Percentiles rank a stretch among this genome's conserved stretches.
These are phyloP conservation scores for Neopipo cinnamomea DNA, from an alignment of 2,113 vertebrate genomes.

Conservation along the genomic window DNA sequence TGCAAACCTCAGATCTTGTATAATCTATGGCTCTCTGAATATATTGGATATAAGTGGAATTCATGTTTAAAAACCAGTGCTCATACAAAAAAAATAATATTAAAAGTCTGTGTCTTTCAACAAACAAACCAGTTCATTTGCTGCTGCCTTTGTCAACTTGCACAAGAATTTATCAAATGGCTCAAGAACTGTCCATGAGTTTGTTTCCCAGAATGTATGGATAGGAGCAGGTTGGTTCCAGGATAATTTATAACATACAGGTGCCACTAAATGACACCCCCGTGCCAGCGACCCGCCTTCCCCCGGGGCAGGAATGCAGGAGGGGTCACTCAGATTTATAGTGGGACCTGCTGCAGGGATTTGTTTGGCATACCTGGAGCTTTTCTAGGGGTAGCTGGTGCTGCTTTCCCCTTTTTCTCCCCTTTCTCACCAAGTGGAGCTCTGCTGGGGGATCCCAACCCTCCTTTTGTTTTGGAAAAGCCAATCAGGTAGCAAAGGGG, in stretches of 20 bases:
- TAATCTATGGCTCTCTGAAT: not conserved
- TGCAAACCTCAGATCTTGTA: not conserved
- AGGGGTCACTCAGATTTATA: not conserved
- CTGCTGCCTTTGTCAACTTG: not conserved
- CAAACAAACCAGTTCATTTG: not conserved
- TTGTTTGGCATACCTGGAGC: not conserved
- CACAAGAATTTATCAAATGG: too few species aligned
- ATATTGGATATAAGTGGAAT: not conserved
- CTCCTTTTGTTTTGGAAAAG: slow-evolving; percentile 23
- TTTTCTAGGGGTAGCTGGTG: not conserved
- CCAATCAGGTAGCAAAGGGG: slow-evolving; percentile 20
- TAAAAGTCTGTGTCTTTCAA: not conserved
- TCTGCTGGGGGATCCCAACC: not conserved
- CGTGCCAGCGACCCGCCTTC: not conserved
- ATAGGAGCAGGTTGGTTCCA: not conserved
- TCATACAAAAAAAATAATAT: not conserved
- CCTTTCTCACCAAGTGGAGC: not conserved
- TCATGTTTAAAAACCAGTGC: not conserved
- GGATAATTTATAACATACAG: not conserved
- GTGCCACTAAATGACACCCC: not conserved
- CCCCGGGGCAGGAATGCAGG: not conserved
- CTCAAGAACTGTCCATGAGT: not conserved
- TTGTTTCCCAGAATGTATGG: not conserved
- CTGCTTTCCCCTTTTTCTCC: not conserved
- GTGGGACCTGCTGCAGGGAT: not conserved